Evolutionary conservation across 2,888 invertebrate species (phyloP), one percentile per base, ranked within the genome.

Genomic region (Tenthredo distinguenda): DNA sequence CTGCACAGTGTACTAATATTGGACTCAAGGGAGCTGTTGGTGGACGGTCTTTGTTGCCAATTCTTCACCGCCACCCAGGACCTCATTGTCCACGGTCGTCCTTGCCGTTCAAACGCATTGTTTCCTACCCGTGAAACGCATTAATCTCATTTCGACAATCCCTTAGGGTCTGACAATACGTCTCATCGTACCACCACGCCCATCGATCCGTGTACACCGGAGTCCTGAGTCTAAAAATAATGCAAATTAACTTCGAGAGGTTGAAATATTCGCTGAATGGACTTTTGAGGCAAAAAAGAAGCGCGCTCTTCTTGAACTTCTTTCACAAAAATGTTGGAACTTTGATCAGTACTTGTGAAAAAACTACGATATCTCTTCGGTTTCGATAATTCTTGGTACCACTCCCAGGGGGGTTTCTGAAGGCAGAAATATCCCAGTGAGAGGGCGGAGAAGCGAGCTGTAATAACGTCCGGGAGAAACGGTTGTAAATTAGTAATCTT

Each of bases 401-500:
- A 26, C 12, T 26, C 40, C 21, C 81, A 18, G 37, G 62, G 79
- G 50, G 81, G 62, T 55, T 55, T 15, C n/a, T 4, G 4, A 34
- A 77, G 50, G 77, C 18, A 77, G n/a, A 50, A 77, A 55, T 10
- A 43, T n/a, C 72, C 72, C 72, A 43, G 40, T 26, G 21, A 62
- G 81, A n/a, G 81, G 81, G 81, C 58, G 81, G 62, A 81, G n/a
- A 10, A 21, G 81, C 15, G 7, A 18, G 72, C 7, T 55, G n/a
- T 21, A 21, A 9, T 26, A 40, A 12, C 55, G 47, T 55, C 50
- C 18, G 40, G 37, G 18, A 83, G 83, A 50, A 71, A 68, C n/a
- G 87, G 88, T 87, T 88, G 89, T 91, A 90, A 91, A 91, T 91
- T 88, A 88, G 87, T 88, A 86, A 91, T 91, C 87, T 90, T 89